Conservation (phyloP, 2,888 invertebrate genomes). For the Panzeria rudis region DNA sequence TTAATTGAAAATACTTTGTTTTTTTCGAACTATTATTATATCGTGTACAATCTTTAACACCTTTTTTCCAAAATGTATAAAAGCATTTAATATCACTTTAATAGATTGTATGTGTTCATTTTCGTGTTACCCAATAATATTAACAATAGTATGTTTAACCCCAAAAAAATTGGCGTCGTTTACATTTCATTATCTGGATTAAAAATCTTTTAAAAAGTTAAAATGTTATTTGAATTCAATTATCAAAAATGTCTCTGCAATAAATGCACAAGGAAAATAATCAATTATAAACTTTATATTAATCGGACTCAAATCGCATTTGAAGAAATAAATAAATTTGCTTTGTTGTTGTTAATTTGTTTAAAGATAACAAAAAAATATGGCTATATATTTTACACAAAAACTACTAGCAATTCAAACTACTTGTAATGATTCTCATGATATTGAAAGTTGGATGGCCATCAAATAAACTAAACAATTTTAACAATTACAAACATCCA, state of each 20-base stretch:
- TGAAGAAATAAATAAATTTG: too few species aligned
- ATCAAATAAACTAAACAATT: too few species aligned
- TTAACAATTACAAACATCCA: too few species aligned
- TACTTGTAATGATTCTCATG: too few species aligned
- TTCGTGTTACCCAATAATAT: conserved; percentile 17
- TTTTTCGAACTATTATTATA: too few species aligned
- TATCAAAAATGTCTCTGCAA: not conserved
- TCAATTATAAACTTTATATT: not conserved
- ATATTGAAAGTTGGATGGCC: too few species aligned
- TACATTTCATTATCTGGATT: conserved; percentile 44
- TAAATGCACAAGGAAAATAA: not conserved
- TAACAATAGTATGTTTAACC: conserved; percentile 10
- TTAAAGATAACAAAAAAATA: too few species aligned
- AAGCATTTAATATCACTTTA: not conserved
- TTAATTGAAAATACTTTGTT: too few species aligned
- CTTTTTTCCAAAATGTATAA: not conserved
- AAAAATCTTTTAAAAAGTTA: conserved; percentile 32
- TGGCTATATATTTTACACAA: too few species aligned
- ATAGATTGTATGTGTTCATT: not conserved
- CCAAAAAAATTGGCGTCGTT: conserved; percentile 33
- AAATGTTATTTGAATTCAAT: conserved; percentile 9
- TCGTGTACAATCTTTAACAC: not conserved
- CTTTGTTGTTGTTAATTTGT: too few species aligned
- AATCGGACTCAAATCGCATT: not conserved
- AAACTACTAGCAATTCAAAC: too few species aligned